Percentiles rank a stretch among this genome's conserved stretches.
These are phyloP conservation scores for Neria commutata DNA, from an alignment of 2,888 invertebrate genomes.

Conservation along the genomic window DNA sequence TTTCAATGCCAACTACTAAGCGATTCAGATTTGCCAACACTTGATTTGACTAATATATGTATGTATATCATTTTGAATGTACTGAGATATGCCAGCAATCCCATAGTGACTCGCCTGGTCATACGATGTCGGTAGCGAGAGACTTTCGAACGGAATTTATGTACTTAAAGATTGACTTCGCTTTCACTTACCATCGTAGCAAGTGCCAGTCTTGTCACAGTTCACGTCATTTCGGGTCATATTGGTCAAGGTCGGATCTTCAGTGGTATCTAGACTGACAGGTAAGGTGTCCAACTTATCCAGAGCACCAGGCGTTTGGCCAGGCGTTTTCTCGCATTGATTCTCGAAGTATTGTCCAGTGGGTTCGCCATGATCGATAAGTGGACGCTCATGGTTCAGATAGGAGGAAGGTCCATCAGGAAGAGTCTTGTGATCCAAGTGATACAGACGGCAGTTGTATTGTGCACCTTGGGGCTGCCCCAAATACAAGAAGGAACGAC, in stretches of 20 bases:
- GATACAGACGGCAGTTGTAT: slow-evolving; percentile 91
- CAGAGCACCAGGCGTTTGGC: slow-evolving; percentile 55
- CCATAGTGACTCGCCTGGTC: too few relatives aligned
- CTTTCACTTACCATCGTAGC: slow-evolving; percentile 81
- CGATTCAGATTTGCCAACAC: too few relatives aligned
- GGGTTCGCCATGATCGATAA: slow-evolving; percentile 89
- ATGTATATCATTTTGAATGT: too few relatives aligned
- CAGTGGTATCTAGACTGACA: slow-evolving; percentile 77
- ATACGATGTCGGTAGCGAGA: too few relatives aligned
- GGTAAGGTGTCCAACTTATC: slow-evolving; percentile 70
- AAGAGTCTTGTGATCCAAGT: slow-evolving; percentile 88
- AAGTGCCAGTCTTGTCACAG: slow-evolving; percentile 93
- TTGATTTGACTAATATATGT: too few relatives aligned
- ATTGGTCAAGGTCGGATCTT: slow-evolving; percentile 76
- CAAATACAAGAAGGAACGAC: slow-evolving; percentile 79
- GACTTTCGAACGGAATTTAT: too few relatives aligned
- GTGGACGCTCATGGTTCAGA: slow-evolving; percentile 84
- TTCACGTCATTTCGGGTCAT: slow-evolving; percentile 80
- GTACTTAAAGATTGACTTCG: too few relatives aligned
- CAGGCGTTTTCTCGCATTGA: slow-evolving; percentile 74
- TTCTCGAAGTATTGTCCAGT: slow-evolving; percentile 91
- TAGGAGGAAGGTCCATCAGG: slow-evolving; percentile 93
- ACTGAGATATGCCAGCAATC: too few relatives aligned
- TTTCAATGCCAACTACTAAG: too few relatives aligned
- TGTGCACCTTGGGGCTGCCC: slow-evolving; percentile 73